phyloP scores from a whole-genome alignment of 92 coral and sea anemone genomes.

The Ricordea florida region DNA sequence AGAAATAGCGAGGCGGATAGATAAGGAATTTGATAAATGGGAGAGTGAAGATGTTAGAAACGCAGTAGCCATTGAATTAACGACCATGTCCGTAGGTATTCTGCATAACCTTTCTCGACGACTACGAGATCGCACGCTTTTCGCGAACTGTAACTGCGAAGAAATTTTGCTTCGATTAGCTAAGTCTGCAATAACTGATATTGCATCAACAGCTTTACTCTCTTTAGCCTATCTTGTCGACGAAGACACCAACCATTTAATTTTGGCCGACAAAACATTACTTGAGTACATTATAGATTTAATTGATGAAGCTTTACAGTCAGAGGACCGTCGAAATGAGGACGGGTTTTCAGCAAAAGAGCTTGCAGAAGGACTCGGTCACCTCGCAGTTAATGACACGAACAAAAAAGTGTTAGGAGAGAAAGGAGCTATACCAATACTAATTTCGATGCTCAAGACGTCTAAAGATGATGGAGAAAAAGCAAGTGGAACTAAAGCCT shows the following conservation, averaged over 20 bases:
- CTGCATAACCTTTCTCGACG: background rate
- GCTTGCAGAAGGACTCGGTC: slow-evolving; percentile 53
- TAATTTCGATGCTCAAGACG: slow-evolving; percentile 44
- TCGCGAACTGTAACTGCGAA: background rate
- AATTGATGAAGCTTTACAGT: no score
- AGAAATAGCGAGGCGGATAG: slow-evolving; percentile 2
- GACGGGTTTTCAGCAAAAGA: slow-evolving; percentile 60
- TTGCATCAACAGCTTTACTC: background rate
- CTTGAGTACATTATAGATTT: no score
- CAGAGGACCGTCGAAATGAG: slow-evolving; percentile 28
- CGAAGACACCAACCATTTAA: no score
- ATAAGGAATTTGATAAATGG: background rate
- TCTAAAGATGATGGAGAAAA: slow-evolving; percentile 49
- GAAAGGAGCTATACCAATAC: slow-evolving; percentile 59
- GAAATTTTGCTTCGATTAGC: slow-evolving; percentile 6
- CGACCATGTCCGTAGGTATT: background rate
- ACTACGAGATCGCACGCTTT: background rate
- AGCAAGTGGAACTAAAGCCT: slow-evolving; percentile 39
- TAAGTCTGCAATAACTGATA: no score
- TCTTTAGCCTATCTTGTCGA: no score
- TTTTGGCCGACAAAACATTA: no score
- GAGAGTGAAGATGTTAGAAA: background rate
- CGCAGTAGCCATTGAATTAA: no score
- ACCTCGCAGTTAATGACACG: slow-evolving; percentile 42
- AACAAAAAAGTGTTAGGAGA: slow-evolving; percentile 52